phyloP scores from a whole-genome alignment of 2,797 vertebrate species.

The Chanos chanos region DNA sequence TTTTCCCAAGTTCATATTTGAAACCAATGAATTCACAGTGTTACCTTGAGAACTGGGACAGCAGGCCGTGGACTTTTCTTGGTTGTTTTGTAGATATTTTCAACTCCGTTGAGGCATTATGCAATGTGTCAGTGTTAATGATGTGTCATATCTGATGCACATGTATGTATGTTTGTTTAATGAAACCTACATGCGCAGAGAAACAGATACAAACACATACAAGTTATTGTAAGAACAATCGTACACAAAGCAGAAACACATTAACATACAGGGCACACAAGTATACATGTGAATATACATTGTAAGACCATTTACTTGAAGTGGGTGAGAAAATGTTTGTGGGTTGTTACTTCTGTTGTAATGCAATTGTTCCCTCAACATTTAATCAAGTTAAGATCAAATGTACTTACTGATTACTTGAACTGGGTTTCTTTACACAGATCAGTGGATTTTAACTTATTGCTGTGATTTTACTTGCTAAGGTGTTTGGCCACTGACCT shows the following conservation, averaged over 20 bases:
- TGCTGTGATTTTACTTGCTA: no score
- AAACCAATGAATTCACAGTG: not conserved
- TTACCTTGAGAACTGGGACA: not conserved
- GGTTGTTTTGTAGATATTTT: constrained; percentile 20
- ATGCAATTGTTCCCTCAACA: constrained; percentile 1
- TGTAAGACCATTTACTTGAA: constrained; percentile 6
- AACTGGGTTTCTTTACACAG: constrained; percentile 13
- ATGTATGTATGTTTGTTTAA: constrained; percentile 12
- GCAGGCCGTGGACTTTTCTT: not conserved
- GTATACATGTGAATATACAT: constrained; percentile 8
- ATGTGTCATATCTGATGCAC: constrained; percentile 3
- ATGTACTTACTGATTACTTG: not conserved
- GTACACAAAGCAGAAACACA: constrained; percentile 13
- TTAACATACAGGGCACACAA: constrained; percentile 22
- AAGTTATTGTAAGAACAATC: not conserved
- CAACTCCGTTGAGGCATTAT: constrained; percentile 6
- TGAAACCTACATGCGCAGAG: not conserved
- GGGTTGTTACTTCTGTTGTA: constrained; percentile 8
- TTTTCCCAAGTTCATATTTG: not conserved
- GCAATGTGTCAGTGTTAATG: constrained; percentile 15
- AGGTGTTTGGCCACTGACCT: no score
- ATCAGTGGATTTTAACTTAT: constrained; percentile 10
- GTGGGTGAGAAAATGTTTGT: constrained; percentile 3
- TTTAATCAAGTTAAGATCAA: not conserved
- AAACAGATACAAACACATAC: constrained; percentile 7